Evolutionary conservation across 1,140 invertebrate species (phyloP).

Genomic region (Tetramorium alpestre): DNA sequence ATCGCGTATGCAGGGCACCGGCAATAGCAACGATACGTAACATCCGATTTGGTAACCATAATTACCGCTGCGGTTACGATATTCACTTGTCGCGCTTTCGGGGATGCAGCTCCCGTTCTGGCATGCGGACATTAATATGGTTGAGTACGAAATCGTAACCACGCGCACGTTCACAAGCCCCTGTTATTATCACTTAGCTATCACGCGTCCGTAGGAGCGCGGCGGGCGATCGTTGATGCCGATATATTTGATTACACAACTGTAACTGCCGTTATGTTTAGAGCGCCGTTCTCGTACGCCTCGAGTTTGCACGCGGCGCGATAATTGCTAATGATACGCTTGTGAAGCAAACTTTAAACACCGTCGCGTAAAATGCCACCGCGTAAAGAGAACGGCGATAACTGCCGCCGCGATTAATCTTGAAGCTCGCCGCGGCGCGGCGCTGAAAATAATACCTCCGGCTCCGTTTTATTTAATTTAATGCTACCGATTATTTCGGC

Average conservation of each 20-base stretch:
- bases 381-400: slow-evolving; percentile 18
- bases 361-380: slow-evolving; percentile 4
- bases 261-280: slow-evolving; percentile 33
- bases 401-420: slow-evolving; percentile 34
- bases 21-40: slow-evolving; percentile 22
- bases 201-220: slow-evolving; percentile 39
- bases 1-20: not conserved
- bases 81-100: slow-evolving; percentile 48
- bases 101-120: slow-evolving; percentile 10
- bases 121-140: slow-evolving; percentile 46
- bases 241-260: slow-evolving; percentile 49
- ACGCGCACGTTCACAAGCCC: slow-evolving; percentile 23
- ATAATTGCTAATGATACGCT: slow-evolving; percentile 61
- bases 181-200: slow-evolving; percentile 61
- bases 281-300: not conserved
- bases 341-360: slow-evolving; percentile 41
- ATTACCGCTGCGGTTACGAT: slow-evolving; percentile 40
- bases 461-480: slow-evolving; percentile 50
- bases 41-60: slow-evolving; percentile 44
- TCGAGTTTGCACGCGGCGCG: not conserved
- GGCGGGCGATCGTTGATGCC: slow-evolving; percentile 39
- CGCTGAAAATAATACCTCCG: slow-evolving; percentile 46
- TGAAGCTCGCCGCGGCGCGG: slow-evolving; percentile 1
- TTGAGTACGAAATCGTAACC: slow-evolving; percentile 52
- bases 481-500: slow-evolving; percentile 37